These are phyloP conservation scores for Rhynchomys soricoides DNA, from an alignment of 2,113 vertebrate species.

Conservation along the genomic window DNA sequence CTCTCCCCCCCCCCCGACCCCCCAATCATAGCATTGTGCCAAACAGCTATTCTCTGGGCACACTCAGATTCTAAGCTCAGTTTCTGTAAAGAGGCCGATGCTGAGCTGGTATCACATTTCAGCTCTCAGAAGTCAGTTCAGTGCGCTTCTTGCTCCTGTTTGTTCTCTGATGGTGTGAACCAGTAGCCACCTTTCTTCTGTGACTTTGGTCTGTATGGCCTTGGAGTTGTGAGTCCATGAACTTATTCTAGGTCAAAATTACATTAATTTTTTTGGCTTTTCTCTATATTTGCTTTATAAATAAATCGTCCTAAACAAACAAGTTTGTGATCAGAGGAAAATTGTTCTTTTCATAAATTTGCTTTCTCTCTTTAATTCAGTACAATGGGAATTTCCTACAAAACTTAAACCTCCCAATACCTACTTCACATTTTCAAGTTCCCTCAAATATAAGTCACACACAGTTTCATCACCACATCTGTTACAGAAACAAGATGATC, in stretches of 20 bases:
- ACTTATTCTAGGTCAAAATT: not conserved
- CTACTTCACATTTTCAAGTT: not conserved
- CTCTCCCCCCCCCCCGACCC: too few species aligned
- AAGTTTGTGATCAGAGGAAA: not conserved
- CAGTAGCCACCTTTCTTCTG: not conserved
- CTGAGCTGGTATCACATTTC: not conserved
- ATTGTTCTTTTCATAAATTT: not conserved
- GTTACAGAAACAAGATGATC: not conserved
- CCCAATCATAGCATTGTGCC: not conserved
- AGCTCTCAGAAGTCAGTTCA: not conserved
- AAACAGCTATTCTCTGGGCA: not conserved
- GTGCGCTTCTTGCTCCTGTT: not conserved
- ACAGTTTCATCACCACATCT: not conserved
- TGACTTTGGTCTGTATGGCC: not conserved
- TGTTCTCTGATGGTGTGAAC: not conserved
- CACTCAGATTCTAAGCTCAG: not conserved
- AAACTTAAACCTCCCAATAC: not conserved
- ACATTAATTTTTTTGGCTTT: not conserved
- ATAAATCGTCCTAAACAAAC: not conserved
- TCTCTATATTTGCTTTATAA: slow-evolving; percentile 14
- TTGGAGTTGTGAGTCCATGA: not conserved
- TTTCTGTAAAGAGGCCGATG: not conserved
- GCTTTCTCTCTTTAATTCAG: not conserved
- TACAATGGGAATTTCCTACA: not conserved
- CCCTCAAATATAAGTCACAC: not conserved